Evolutionary conservation across 2,888 invertebrate species (phyloP).

Genomic region (Epinotia ramella): DNA sequence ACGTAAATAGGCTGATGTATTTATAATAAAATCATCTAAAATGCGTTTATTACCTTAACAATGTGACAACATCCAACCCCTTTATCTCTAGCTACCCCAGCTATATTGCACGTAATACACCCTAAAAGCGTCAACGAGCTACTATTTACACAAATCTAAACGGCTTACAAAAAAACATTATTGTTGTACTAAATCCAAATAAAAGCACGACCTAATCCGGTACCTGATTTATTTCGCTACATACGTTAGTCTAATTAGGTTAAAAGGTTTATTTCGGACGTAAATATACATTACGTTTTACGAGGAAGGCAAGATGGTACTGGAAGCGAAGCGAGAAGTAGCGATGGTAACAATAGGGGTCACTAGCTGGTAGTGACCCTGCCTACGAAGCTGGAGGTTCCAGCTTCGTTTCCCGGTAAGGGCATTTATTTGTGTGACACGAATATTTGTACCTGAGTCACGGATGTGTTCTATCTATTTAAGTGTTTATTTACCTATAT

Average conservation of each 20-base stretch:
- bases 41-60: neutral
- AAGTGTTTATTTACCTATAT: too few relatives aligned
- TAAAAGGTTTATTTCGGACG: constrained; percentile 47
- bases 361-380: too few relatives aligned
- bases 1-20: too few relatives aligned
- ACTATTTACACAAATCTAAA: constrained; percentile 34
- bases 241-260: constrained; percentile 47
- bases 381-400: too few relatives aligned
- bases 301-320: constrained; percentile 20
- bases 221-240: constrained; percentile 45
- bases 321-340: neutral
- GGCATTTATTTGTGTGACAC: too few relatives aligned
- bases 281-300: constrained; percentile 48
- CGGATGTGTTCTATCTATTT: too few relatives aligned
- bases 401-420: too few relatives aligned
- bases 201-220: constrained; percentile 35
- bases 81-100: neutral
- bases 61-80: neutral
- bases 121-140: constrained; percentile 18
- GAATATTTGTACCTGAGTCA: too few relatives aligned
- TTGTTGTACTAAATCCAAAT: constrained; percentile 42
- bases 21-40: neutral
- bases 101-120: neutral
- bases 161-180: constrained; percentile 38
- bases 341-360: neutral